A percentile compares a stretch with the other conserved stretches of the same genome.
These are phyloP conservation scores for Actias luna DNA, from an alignment of 2,888 invertebrate genomes.

Conservation along the genomic window DNA sequence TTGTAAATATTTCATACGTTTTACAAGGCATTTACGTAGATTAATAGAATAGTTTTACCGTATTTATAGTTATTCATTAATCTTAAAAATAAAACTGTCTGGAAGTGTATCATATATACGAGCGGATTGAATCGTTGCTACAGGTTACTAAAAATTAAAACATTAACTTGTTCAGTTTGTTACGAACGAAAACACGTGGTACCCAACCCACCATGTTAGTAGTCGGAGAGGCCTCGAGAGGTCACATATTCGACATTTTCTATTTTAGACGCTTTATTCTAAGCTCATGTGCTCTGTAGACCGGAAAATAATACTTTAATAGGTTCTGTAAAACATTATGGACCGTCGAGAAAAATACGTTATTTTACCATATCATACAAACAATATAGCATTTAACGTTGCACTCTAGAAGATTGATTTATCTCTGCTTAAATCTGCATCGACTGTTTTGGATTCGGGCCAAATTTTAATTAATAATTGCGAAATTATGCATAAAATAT, in stretches of 20 bases:
- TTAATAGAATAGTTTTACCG: no score
- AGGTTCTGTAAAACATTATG: neutral
- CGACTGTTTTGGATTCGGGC: neutral
- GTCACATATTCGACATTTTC: constrained; percentile 42
- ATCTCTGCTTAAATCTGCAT: neutral
- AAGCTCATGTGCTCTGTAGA: constrained; percentile 30
- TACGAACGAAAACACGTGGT: neutral
- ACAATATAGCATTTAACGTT: neutral
- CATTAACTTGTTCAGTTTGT: neutral
- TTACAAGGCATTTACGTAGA: no score
- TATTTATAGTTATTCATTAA: no score
- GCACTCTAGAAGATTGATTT: neutral
- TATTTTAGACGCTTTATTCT: constrained; percentile 44
- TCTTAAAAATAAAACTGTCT: neutral
- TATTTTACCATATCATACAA: neutral
- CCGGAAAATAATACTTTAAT: constrained; percentile 35
- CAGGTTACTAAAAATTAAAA: neutral
- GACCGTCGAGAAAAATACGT: neutral
- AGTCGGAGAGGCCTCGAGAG: constrained; percentile 29
- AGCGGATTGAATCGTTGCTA: neutral
- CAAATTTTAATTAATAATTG: no score
- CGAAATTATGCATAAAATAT: no score
- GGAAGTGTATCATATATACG: neutral
- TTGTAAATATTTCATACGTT: no score
- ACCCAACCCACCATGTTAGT: constrained; percentile 10